Evolutionary conservation across 2,797 vertebrate species (phyloP).

Genomic region (Huso huso): DNA sequence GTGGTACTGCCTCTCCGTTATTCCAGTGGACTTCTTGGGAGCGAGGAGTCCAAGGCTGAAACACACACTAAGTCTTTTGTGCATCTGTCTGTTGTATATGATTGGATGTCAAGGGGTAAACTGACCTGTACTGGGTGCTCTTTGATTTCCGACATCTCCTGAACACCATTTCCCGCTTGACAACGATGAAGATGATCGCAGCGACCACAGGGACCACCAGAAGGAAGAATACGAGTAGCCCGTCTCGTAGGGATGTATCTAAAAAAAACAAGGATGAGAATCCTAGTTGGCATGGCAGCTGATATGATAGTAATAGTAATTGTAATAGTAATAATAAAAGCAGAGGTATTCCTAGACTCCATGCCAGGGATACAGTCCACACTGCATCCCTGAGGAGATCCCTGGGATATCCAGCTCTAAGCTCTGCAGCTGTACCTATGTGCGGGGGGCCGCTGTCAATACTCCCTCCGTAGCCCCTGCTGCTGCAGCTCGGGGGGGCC

Average conservation of each 20-base stretch:
- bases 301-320: not conserved
- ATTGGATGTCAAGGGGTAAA: not conserved
- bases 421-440: conserved; percentile 43
- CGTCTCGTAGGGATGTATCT: conserved; percentile 78
- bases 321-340: not conserved
- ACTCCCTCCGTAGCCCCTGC: conserved; percentile 56
- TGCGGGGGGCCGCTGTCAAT: conserved; percentile 58
- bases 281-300: not conserved
- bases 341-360: not conserved
- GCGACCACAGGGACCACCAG: conserved; percentile 60
- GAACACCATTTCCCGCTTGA: conserved; percentile 58
- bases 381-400: not conserved
- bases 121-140: conserved; percentile 31
- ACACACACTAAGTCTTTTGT: too few relatives aligned
- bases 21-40: not conserved
- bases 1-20: conserved; percentile 24
- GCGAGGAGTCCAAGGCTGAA: not conserved
- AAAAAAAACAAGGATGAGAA: conserved; percentile 2
- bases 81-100: too few relatives aligned
- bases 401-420: not conserved
- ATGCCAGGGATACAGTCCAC: not conserved
- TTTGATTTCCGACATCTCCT: conserved; percentile 47
- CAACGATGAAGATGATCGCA: conserved; percentile 32
- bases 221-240: conserved; percentile 80
- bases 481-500: conserved; percentile 45